These are phyloP conservation scores for Philereme vetulata DNA, from an alignment of 2,888 invertebrate genomes.

Conservation along the genomic window DNA sequence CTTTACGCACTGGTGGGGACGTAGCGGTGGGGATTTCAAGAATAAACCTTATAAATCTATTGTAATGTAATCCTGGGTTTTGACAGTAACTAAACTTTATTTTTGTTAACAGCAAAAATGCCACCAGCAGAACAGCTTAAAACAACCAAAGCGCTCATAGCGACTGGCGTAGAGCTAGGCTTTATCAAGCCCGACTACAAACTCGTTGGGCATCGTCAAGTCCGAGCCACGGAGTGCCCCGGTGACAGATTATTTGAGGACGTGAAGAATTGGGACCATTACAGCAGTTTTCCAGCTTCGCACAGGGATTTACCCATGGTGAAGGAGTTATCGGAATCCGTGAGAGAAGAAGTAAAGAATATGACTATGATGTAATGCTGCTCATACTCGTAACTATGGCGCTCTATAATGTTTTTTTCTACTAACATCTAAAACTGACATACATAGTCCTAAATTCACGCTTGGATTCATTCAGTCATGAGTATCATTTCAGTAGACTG, in stretches of 20 bases:
- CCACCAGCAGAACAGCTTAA: conserved; percentile 85
- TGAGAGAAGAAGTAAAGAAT: conserved; percentile 36
- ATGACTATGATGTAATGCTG: conserved; percentile 6
- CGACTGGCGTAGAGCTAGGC: conserved; percentile 84
- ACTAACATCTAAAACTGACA: no score
- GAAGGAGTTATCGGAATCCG: conserved; percentile 43
- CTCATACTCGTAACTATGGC: no score
- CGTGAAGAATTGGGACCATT: conserved; percentile 85
- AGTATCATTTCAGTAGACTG: no score
- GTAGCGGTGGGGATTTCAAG: no score
- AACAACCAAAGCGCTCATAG: conserved; percentile 83
- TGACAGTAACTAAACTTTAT: not conserved
- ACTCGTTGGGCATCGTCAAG: conserved; percentile 52
- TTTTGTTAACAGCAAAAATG: conserved; percentile 49
- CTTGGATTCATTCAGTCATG: no score
- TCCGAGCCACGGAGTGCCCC: conserved; percentile 85
- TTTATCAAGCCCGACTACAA: conserved; percentile 73
- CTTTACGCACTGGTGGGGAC: no score
- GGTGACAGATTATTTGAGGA: conserved; percentile 84
- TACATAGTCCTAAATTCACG: no score
- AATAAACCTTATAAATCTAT: no score
- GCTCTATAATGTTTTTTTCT: no score
- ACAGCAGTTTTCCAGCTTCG: conserved; percentile 57
- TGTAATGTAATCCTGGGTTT: no score
- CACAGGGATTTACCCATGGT: conserved; percentile 48